Conservation (phyloP, 2,797 vertebrate genomes). For the Cirrhinus mrigala region DNA sequence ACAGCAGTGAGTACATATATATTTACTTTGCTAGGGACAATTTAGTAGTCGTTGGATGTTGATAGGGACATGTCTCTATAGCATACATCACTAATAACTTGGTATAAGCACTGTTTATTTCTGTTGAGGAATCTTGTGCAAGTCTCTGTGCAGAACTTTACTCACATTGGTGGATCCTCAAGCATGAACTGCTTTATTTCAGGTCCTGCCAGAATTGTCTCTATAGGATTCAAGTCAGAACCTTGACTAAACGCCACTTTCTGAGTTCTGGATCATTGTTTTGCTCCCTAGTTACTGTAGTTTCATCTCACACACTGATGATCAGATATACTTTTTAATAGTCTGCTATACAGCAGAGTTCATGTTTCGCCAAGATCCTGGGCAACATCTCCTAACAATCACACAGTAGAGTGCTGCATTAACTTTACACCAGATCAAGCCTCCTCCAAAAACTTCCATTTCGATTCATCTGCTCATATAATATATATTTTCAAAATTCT, state of each 20-base stretch:
- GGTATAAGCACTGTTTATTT: background rate
- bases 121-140: background rate
- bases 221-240: background rate
- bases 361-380: background rate
- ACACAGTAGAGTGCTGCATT: background rate
- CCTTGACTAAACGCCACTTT: background rate
- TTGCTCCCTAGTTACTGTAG: background rate
- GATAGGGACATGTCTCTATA: no score
- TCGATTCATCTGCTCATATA: background rate
- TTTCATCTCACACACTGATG: background rate
- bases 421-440: background rate
- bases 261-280: background rate
- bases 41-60: no score
- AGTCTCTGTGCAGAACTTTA: background rate
- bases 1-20: background rate
- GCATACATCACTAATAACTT: background rate
- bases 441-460: background rate
- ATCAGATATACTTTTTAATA: background rate
- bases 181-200: background rate
- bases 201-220: background rate
- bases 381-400: background rate
- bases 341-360: background rate
- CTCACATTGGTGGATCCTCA: background rate
- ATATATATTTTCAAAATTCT: background rate
- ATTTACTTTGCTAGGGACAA: no score